These are phyloP conservation scores for Drosophila robusta DNA, from an alignment of 2,888 invertebrate genomes.

Conservation along the genomic window DNA sequence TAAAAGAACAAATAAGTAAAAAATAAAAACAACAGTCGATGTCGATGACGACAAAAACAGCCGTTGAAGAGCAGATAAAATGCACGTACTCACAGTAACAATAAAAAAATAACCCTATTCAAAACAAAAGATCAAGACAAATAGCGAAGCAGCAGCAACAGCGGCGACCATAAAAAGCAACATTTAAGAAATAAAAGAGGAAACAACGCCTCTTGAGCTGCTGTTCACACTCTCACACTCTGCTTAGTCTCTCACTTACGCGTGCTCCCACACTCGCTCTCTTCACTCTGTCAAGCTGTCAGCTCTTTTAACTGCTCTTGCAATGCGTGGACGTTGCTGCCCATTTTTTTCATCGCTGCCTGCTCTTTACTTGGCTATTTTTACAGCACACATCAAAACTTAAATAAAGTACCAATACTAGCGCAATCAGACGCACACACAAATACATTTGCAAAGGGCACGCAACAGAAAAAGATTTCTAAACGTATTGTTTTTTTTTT, in stretches of 20 bases:
- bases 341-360: conserved; percentile 38
- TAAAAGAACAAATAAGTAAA: conserved; percentile 11
- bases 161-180: conserved; percentile 34
- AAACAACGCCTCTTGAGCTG: conserved; percentile 48
- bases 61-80: conserved; percentile 49
- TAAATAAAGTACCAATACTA: conserved; percentile 59
- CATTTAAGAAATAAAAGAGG: conserved; percentile 30
- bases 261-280: conserved; percentile 45
- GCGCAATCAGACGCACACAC: conserved; percentile 31
- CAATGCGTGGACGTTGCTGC: conserved; percentile 48
- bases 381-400: conserved; percentile 72
- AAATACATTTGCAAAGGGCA: conserved; percentile 51
- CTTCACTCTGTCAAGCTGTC: conserved; percentile 4
- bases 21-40: conserved; percentile 22
- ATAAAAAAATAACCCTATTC: conserved; percentile 56
- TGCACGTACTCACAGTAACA: conserved; percentile 45
- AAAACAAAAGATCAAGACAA: conserved; percentile 76
- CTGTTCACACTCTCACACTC: conserved; percentile 10
- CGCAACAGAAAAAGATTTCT: conserved; percentile 50
- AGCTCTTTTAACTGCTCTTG: conserved; percentile 48
- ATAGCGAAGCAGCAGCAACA: conserved; percentile 39
- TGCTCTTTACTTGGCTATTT: conserved; percentile 66
- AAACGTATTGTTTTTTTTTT: conserved; percentile 30
- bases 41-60: conserved; percentile 50
- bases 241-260: conserved; percentile 17